Percentiles rank a stretch among this genome's conserved stretches.
Conservation (phyloP, 2,888 invertebrate genomes). For the Crepidodera aurea region DNA sequence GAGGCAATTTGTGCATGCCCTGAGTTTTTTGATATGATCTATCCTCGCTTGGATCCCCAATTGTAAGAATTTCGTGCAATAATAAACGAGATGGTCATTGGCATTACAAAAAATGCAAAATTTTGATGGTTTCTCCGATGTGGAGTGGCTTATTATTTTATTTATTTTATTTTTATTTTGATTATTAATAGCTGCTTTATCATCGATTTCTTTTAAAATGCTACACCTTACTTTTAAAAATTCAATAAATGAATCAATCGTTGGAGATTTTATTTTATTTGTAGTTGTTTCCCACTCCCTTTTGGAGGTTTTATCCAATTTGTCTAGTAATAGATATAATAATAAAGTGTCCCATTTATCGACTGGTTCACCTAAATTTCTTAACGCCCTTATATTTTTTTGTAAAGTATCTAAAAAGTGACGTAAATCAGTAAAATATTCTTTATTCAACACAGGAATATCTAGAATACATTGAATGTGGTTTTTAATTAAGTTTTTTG, state of each 20-base stretch:
- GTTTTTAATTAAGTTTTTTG: too few relatives aligned
- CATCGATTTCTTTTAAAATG: not conserved
- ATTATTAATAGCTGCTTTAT: not conserved
- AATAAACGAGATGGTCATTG: conserved; percentile 1
- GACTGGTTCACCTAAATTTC: conserved; percentile 5
- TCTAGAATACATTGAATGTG: too few relatives aligned
- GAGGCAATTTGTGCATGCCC: conserved; percentile 7
- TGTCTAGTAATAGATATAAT: conserved; percentile 10
- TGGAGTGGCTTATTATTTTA: not conserved
- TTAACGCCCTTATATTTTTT: conserved; percentile 5
- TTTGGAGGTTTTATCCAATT: not conserved
- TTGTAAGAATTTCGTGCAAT: not conserved
- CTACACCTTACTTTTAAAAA: conserved; percentile 11
- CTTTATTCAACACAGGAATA: too few relatives aligned
- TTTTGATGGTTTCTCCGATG: not conserved
- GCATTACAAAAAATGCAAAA: conserved; percentile 5
- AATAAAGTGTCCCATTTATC: conserved; percentile 9
- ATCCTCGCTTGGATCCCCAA: not conserved
- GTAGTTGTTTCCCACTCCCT: conserved; percentile 12
- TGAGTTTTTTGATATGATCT: not conserved
- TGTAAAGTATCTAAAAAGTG: not conserved
- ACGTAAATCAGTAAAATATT: conserved; percentile 7
- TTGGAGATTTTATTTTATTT: conserved; percentile 8
- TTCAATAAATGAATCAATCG: conserved; percentile 5
- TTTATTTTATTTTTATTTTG: not conserved